Evolutionary conservation across 2,888 invertebrate species (phyloP).

Genomic region (Apoda limacodes): DNA sequence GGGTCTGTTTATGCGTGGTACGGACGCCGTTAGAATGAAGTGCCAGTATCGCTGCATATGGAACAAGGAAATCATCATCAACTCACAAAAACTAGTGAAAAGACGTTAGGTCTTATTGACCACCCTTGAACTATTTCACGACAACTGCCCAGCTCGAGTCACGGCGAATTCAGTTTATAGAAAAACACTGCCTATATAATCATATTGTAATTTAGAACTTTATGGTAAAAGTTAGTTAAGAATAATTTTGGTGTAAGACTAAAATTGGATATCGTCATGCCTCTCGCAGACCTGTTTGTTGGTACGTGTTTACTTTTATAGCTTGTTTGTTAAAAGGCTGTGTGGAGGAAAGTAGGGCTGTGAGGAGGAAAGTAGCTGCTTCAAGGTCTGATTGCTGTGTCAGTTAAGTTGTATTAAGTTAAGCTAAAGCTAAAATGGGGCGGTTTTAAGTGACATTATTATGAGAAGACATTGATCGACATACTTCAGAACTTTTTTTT

Average conservation of each 20-base stretch:
- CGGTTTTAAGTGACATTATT: no score
- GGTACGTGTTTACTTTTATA: constrained; percentile 40
- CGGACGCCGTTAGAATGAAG: constrained; percentile 69
- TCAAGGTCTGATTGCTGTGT: no score
- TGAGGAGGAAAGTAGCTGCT: no score
- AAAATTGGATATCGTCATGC: constrained; percentile 47
- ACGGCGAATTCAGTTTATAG: constrained; percentile 48
- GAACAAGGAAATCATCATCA: constrained; percentile 93
- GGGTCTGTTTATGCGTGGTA: constrained; percentile 52
- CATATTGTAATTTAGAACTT: constrained; percentile 43
- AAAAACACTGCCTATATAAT: constrained; percentile 57
- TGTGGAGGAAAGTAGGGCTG: no score
- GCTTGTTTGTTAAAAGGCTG: no score
- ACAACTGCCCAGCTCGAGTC: constrained; percentile 54
- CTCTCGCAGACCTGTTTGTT: constrained; percentile 56
- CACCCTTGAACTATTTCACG: constrained; percentile 36
- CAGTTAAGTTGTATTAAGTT: no score
- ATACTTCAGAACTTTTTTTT: no score
- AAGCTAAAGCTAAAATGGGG: no score
- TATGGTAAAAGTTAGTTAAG: constrained; percentile 49
- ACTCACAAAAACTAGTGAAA: constrained; percentile 92
- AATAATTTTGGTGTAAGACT: constrained; percentile 28
- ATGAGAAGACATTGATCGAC: no score
- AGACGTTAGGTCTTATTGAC: constrained; percentile 78
- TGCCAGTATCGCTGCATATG: constrained; percentile 91